Conservation (phyloP, 2,888 invertebrate species). For the Drosophila formosana region DNA sequence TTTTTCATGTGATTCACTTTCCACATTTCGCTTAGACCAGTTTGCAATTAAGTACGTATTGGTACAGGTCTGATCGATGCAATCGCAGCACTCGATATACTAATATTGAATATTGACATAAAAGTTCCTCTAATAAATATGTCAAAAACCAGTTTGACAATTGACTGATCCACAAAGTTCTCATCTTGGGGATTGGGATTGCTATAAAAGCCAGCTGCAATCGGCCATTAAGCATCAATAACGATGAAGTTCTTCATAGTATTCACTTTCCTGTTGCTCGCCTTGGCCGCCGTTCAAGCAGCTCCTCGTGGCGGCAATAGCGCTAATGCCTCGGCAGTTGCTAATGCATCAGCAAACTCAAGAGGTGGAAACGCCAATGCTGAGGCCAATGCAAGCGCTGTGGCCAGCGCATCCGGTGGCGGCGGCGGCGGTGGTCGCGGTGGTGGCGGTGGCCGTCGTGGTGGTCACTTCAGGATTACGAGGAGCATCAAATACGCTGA, state of each 20-base stretch:
- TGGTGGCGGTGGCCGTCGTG: background rate
- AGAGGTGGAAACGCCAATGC: background rate
- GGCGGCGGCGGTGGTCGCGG: background rate
- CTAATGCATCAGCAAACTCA: background rate
- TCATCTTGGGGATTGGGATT: background rate
- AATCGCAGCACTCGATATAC: background rate
- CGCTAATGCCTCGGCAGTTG: slow-evolving; percentile 11
- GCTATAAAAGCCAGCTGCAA: slow-evolving; percentile 39
- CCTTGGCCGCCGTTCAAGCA: slow-evolving; percentile 54
- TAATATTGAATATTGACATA: slow-evolving; percentile 5
- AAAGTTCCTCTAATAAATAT: slow-evolving; percentile 22
- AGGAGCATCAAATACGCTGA: too few relatives aligned
- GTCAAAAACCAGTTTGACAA: slow-evolving; percentile 36
- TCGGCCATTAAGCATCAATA: slow-evolving; percentile 37
- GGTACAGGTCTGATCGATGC: slow-evolving; percentile 20
- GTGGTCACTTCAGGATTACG: too few relatives aligned
- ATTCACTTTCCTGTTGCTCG: slow-evolving; percentile 58
- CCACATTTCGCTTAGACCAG: slow-evolving; percentile 2
- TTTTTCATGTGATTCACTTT: slow-evolving; percentile 5
- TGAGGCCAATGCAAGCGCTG: background rate
- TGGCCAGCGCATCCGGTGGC: too few relatives aligned
- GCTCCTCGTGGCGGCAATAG: slow-evolving; percentile 25
- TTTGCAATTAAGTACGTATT: slow-evolving; percentile 33
- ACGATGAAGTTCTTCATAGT: slow-evolving; percentile 69
- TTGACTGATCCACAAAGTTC: slow-evolving; percentile 1